Base-by-base conservation (phyloP, 2,888 invertebrate genomes). In the Argynnis bischoffii region DNA sequence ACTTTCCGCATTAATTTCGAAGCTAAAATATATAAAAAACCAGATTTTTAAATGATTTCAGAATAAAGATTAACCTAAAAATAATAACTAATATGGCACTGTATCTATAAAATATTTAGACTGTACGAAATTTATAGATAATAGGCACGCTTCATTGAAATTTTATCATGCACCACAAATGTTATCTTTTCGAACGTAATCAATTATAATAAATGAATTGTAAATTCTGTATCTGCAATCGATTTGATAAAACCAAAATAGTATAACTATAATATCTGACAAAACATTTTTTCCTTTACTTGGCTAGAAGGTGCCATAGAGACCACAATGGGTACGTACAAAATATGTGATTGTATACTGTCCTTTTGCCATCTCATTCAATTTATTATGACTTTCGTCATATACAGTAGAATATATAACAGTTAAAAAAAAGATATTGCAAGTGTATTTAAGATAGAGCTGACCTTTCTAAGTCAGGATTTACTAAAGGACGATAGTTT, bases 301-400 rank as follows among this genome's bases (percentile, higher is more conserved):
- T 74, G 78, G 73, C 74, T 76, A 76, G 71, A 77, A 73, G 84
- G 76, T 80, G 82, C 77, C 78, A 80, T 57, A 72, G 75, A 74
- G 78, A 77, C 76, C 80, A 80, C 81, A 70, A 86, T 86, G 86
- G 90, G 91, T 91, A 77, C 87, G 91, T 81, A 4, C 1, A 47
- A 56, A 57, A 57, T 21, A 55, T 11, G 11, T 8, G 35, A 41
- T 11, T 41, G 1, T 41, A 41, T 41, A 41, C 35, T 41, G 35
- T 41, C 35, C 11, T 0, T 41, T 41, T 41, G 35, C 2, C 8
- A 8, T 8, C 11, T 41, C 1, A 41, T 11, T 11, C 8, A 41
- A 41, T 35, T 8, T 35, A 11, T 41, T 0, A 41, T 41, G 11
- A 6, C 6, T 35, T 1, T 35, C 11, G 8, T 41, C 11, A 41